Conservation (phyloP, 2,113 vertebrate genomes). For the Gymnarchus niloticus region DNA sequence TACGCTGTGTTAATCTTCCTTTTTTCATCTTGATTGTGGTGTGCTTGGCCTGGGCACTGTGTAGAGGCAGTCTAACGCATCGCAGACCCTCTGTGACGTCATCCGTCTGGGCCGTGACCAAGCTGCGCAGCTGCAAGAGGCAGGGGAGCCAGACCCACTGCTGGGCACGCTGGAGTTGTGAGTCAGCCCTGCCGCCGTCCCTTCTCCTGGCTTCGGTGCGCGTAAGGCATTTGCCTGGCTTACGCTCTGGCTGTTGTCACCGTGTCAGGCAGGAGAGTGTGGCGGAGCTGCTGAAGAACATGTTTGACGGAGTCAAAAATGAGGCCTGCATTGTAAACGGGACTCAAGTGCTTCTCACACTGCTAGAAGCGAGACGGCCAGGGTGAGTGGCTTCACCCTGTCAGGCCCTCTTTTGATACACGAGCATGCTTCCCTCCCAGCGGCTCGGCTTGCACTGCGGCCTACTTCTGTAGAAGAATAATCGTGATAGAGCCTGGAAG, state of each 20-base stretch:
- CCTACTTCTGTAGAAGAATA: no score
- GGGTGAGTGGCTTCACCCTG: conserved; percentile 64
- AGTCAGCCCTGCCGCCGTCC: conserved; percentile 48
- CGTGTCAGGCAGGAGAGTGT: conserved; percentile 81
- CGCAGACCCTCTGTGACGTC: conserved; percentile 92
- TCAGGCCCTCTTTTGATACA: no score
- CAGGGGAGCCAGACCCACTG: conserved; percentile 77
- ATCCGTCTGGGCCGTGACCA: conserved; percentile 91
- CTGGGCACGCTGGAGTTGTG: conserved; percentile 86
- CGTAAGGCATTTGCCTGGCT: background rate
- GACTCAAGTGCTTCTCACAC: conserved; percentile 84
- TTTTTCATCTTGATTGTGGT: background rate
- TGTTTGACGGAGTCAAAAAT: conserved; percentile 81
- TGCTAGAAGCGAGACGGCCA: conserved; percentile 83
- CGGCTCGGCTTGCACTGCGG: no score
- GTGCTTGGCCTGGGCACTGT: background rate
- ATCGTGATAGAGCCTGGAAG: no score
- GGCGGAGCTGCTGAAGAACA: conserved; percentile 82
- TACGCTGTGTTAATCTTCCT: background rate
- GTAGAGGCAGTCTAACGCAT: conserved; percentile 94
- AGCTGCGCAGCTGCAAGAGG: conserved; percentile 80
- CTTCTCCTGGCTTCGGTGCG: background rate
- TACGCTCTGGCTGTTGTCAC: background rate
- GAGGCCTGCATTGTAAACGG: conserved; percentile 87
- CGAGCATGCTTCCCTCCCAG: no score